These are phyloP conservation scores for Orthosia gothica DNA, from an alignment of 2,888 invertebrate species.

Conservation along the genomic window DNA sequence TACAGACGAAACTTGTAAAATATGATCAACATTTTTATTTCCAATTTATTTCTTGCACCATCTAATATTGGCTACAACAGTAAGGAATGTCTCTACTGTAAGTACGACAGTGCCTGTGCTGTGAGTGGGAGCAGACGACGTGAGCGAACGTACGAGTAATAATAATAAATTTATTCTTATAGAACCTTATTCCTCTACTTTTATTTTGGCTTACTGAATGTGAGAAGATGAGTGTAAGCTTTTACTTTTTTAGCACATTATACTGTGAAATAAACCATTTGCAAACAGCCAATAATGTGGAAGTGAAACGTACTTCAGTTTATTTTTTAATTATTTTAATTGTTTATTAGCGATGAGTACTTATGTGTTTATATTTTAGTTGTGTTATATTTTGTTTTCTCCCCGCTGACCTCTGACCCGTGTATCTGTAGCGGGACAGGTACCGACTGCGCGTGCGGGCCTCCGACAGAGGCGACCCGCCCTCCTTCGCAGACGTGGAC, in stretches of 20 bases:
- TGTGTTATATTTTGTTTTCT: slow-evolving; percentile 92
- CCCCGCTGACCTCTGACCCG: slow-evolving; percentile 94
- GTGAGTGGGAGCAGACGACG: slow-evolving; percentile 82
- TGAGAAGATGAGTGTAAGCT: slow-evolving; percentile 83
- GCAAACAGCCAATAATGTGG: slow-evolving; percentile 77
- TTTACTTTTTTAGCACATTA: slow-evolving; percentile 69
- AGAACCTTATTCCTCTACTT: slow-evolving; percentile 80
- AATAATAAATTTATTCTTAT: slow-evolving; percentile 78
- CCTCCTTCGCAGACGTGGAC: slow-evolving; percentile 98
- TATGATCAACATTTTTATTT: slow-evolving; percentile 92
- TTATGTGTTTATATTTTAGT: slow-evolving; percentile 91
- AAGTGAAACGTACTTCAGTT: slow-evolving; percentile 83
- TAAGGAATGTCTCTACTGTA: slow-evolving; percentile 93
- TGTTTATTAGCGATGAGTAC: slow-evolving; percentile 89
- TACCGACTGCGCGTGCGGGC: slow-evolving; percentile 99
- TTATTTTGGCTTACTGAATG: slow-evolving; percentile 89
- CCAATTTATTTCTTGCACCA: slow-evolving; percentile 94
- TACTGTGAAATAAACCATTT: slow-evolving; percentile 74
- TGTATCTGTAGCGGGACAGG: slow-evolving; percentile 98
- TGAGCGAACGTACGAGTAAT: slow-evolving; percentile 77
- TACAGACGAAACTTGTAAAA: slow-evolving; percentile 91
- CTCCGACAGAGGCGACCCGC: slow-evolving; percentile 98
- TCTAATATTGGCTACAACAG: slow-evolving; percentile 92
- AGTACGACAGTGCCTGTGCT: slow-evolving; percentile 84
- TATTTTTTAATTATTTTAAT: slow-evolving; percentile 85